Evolutionary conservation across 2,888 invertebrate genomes (phyloP), one percentile per base, ranked within the genome.

Genomic region (Myopa tessellatipennis): DNA sequence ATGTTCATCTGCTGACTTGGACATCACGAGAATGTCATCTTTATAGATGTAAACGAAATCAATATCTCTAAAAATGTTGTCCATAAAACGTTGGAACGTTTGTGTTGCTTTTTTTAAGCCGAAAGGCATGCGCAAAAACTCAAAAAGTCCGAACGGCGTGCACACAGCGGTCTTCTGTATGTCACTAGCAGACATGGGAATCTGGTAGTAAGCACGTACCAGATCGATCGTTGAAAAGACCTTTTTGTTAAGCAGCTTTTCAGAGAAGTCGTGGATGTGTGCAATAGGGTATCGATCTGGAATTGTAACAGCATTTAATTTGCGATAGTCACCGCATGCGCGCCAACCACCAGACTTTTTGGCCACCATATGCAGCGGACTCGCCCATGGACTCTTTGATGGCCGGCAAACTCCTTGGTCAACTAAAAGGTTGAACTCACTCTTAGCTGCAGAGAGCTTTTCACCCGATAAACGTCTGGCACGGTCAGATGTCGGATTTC

Each of bases 11-110:
- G 26, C 73, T n/a, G 79, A 61, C 5, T 67, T 14, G 7, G 83
- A 82, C 18, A 82, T 82, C 3, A 84, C 77, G 7, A 84, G 77
- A 26, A 85, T 83, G 73, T 85, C 86, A 68, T 86, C 85, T 5
- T 85, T 68, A 67, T 84, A 87, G 5, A 65, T 60, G 52, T 79
- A 83, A 4, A 76, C 78, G 74, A 87, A 83, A 50, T 83, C 83
- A 1, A 84, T 52, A 8, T 78, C 83, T 52, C 80, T 18, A 81
- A 63, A 12, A 84, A 81, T 18, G 26, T 26, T 26, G 26, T 26
- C 26, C 26, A 26, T 26, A 26, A 26, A 26, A 26, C 26, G 26
- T 26, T 26, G 26, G 26, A 26, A 26, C 26, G 26, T 26, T 26
- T 26, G 26, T 2, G 26, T 26, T 26, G 26, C 26, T 1, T 26